Evolutionary conservation across 2,888 invertebrate species (phyloP).

Genomic region (Linhomoeus sp.): DNA sequence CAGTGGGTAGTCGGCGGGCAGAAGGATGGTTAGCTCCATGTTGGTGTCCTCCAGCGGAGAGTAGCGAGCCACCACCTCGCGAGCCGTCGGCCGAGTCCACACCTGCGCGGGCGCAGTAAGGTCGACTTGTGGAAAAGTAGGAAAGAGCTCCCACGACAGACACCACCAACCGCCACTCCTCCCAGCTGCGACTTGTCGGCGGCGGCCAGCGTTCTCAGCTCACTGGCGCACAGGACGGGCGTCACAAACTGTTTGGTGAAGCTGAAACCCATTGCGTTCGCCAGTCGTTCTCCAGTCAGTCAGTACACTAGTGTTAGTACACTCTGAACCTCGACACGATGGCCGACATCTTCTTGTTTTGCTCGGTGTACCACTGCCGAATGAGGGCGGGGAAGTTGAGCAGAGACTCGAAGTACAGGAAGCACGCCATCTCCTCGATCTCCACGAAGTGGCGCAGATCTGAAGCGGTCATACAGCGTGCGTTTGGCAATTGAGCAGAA

Average conservation of each 20-base stretch:
- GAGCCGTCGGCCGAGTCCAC: constrained; percentile 10
- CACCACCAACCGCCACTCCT: constrained; percentile 5
- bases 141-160: background rate
- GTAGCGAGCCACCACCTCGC: constrained; percentile 61
- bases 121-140: too few species aligned
- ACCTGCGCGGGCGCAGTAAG: constrained; percentile 6
- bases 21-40: constrained; percentile 53
- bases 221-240: constrained; percentile 23
- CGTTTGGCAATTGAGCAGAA: too few species aligned
- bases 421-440: background rate
- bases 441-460: too few species aligned
- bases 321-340: background rate
- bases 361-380: constrained; percentile 31
- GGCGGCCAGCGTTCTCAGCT: constrained; percentile 23
- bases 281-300: background rate
- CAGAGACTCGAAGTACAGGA: constrained; percentile 16
- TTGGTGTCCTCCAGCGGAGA: constrained; percentile 51
- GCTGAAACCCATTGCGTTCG: constrained; percentile 12
- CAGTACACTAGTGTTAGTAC: background rate
- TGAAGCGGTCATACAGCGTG: too few species aligned
- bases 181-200: constrained; percentile 10
- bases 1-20: constrained; percentile 67
- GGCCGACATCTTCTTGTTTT: constrained; percentile 23
- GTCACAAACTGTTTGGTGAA: constrained; percentile 28
- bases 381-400: constrained; percentile 30